phyloP scores from a whole-genome alignment of 2,113 vertebrate genomes.

The Cheilinus undulatus region DNA sequence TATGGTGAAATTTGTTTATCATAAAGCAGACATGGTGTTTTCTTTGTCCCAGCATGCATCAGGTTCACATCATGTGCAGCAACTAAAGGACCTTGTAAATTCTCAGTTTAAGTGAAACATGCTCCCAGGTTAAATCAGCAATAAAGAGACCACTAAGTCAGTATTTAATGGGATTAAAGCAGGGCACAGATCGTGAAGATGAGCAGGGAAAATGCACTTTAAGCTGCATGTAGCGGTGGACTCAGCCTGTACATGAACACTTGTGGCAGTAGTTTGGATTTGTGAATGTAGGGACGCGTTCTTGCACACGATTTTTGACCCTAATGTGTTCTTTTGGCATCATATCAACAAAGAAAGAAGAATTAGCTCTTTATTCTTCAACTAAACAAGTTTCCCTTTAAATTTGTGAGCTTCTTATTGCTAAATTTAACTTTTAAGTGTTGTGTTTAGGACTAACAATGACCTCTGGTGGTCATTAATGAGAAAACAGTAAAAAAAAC shows the following conservation, averaged over 20 bases:
- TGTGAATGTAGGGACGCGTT: constrained; percentile 23
- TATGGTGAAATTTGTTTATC: constrained; percentile 54
- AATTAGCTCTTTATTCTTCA: not conserved
- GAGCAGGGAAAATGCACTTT: constrained; percentile 53
- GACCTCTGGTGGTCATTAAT: constrained; percentile 3
- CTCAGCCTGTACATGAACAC: constrained; percentile 1
- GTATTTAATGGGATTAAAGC: not conserved
- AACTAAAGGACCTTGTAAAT: constrained; percentile 8
- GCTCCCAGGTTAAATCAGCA: not conserved
- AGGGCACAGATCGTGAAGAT: not conserved
- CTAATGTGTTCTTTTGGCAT: not conserved
- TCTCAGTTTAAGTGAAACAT: not conserved
- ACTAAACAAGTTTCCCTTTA: too few relatives aligned
- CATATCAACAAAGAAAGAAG: constrained; percentile 5
- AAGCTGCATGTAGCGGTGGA: constrained; percentile 1
- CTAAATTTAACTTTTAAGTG: not conserved
- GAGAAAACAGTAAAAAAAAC: not conserved
- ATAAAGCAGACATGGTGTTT: not conserved
- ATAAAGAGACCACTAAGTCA: not conserved
- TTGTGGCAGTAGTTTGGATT: constrained; percentile 6
- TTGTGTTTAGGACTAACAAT: not conserved
- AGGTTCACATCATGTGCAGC: not conserved
- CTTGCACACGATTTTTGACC: constrained; percentile 15
- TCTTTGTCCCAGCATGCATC: constrained; percentile 23
- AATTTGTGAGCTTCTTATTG: too few relatives aligned